Evolutionary conservation across 2,888 invertebrate species (phyloP).

Genomic region (Acleris literana): DNA sequence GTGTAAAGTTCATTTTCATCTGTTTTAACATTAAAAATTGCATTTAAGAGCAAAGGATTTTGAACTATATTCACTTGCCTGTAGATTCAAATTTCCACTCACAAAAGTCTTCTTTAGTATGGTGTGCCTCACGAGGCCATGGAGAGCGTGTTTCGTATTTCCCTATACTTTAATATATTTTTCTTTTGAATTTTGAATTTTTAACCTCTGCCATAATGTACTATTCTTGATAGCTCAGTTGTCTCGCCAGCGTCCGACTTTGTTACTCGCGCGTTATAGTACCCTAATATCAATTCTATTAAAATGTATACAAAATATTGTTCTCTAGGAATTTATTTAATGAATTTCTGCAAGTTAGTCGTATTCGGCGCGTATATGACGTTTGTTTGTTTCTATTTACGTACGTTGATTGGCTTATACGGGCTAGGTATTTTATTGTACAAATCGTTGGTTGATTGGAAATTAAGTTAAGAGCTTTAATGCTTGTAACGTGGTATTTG

Average conservation of each 20-base stretch:
- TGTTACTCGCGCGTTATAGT: constrained; percentile 26
- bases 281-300: constrained; percentile 21
- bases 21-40: too few relatives aligned
- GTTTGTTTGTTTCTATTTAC: constrained; percentile 43
- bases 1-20: too few relatives aligned
- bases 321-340: constrained; percentile 35
- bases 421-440: constrained; percentile 21
- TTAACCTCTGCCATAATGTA: too few relatives aligned
- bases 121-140: too few relatives aligned
- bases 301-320: constrained; percentile 20
- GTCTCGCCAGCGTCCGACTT: constrained; percentile 1
- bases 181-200: too few relatives aligned
- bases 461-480: background rate
- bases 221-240: background rate
- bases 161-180: too few relatives aligned
- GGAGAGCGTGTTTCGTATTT: too few relatives aligned
- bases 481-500: background rate
- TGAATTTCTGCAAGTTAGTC: constrained; percentile 39
- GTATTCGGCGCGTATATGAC: constrained; percentile 48
- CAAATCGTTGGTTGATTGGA: constrained; percentile 28
- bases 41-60: too few relatives aligned
- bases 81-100: too few relatives aligned
- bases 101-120: too few relatives aligned
- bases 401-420: constrained; percentile 30
- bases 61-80: too few relatives aligned